Percentiles rank a stretch among this genome's conserved stretches.
These are phyloP conservation scores for Rhopalosiphum padi DNA, from an alignment of 1,140 invertebrate genomes.

Conservation along the genomic window DNA sequence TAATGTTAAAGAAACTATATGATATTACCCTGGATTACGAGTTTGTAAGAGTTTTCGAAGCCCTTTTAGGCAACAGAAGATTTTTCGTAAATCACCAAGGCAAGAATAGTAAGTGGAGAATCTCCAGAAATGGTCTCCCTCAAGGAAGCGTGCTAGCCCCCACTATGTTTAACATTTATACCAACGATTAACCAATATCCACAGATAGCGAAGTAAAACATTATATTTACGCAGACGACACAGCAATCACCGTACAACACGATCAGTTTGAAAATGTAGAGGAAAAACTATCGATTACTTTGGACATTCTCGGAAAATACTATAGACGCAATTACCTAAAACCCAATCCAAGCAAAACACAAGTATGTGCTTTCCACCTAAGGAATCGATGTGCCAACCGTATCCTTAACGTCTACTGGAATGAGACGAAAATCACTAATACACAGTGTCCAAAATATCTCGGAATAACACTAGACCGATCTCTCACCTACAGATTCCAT, in stretches of 20 bases:
- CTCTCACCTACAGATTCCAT: conserved; percentile 43
- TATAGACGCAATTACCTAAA: conserved; percentile 41
- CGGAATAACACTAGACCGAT: conserved; percentile 41
- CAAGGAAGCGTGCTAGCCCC: conserved; percentile 46
- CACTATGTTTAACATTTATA: not conserved
- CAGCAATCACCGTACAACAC: conserved; percentile 16
- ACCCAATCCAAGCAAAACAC: conserved; percentile 39
- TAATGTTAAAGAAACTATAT: too few species aligned
- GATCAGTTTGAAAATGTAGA: not conserved
- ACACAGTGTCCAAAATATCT: conserved; percentile 43
- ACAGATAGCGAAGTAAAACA: conserved; percentile 35
- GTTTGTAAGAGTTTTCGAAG: not conserved
- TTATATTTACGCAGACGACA: not conserved
- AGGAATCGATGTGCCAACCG: conserved; percentile 66
- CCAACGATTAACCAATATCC: conserved; percentile 7
- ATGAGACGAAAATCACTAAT: not conserved
- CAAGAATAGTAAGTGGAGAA: conserved; percentile 58
- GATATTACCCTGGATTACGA: too few species aligned
- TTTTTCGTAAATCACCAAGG: conserved; percentile 58
- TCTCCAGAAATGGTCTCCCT: conserved; percentile 52
- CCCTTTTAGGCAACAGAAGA: conserved; percentile 51
- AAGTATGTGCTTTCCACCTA: conserved; percentile 62
- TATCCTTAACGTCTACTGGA: conserved; percentile 63
- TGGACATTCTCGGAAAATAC: conserved; percentile 38
- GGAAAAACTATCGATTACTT: conserved; percentile 15